These are phyloP conservation scores for Coregonus ussuriensis DNA, from an alignment of 2,797 vertebrate species.

Conservation along the genomic window DNA sequence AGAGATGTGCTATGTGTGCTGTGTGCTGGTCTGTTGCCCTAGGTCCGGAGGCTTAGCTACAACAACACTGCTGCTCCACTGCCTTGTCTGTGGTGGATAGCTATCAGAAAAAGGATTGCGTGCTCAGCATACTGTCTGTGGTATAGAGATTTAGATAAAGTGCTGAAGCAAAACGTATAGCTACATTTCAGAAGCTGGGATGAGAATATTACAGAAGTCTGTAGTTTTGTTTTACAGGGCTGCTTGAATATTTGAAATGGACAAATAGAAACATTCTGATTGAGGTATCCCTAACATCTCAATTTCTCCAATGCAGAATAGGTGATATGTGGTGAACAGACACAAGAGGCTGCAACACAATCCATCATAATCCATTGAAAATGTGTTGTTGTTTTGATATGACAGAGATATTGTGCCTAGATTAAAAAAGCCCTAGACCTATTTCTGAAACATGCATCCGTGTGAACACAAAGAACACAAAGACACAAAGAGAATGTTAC, in stretches of 20 bases:
- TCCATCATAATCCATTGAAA: background rate
- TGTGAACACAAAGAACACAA: slow-evolving; percentile 7
- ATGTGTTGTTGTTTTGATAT: background rate
- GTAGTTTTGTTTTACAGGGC: background rate
- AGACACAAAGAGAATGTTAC: slow-evolving; percentile 37
- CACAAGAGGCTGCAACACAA: background rate
- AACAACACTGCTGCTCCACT: slow-evolving; percentile 14
- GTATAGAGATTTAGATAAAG: slow-evolving; percentile 22
- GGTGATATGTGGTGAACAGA: background rate
- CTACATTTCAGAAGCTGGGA: background rate
- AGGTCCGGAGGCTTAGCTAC: slow-evolving; percentile 14
- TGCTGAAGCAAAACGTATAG: slow-evolving; percentile 8
- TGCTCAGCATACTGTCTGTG: slow-evolving; percentile 35
- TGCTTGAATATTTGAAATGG: background rate
- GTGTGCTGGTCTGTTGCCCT: slow-evolving; percentile 19
- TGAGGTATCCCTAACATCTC: background rate
- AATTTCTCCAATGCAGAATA: background rate
- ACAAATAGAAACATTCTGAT: background rate
- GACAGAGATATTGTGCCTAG: background rate
- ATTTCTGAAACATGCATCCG: background rate
- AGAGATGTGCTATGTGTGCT: background rate
- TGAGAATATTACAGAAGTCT: background rate
- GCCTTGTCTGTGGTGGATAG: slow-evolving; percentile 8
- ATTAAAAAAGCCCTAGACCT: background rate
- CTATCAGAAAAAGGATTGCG: slow-evolving; percentile 14